Percentiles rank a stretch among this genome's conserved stretches.
Conservation (phyloP, 2,888 invertebrate species). For the Acleris literana region DNA sequence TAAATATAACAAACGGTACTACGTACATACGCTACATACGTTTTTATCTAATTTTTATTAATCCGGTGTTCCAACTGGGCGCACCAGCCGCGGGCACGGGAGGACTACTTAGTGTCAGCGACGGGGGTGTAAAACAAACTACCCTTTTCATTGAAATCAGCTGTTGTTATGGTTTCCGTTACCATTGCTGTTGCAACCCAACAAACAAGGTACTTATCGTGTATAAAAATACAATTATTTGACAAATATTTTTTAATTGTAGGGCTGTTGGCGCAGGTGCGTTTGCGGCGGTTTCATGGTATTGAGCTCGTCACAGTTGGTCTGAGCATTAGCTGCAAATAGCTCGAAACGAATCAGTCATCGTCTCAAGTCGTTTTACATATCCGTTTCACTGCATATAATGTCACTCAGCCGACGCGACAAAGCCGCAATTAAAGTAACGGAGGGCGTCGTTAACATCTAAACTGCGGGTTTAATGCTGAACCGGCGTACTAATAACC, state of each 20-base stretch:
- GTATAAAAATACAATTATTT: background rate
- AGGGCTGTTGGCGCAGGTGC: conserved; percentile 37
- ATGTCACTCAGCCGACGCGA: conserved; percentile 66
- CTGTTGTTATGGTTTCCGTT: no score
- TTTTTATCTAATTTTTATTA: no score
- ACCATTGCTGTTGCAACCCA: no score
- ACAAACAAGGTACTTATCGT: no score
- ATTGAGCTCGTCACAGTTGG: conserved; percentile 64
- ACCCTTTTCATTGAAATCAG: no score
- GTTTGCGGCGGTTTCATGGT: conserved; percentile 63
- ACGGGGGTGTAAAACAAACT: no score
- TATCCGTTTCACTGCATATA: conserved; percentile 75
- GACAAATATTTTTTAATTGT: conserved; percentile 2
- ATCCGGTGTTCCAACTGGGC: no score
- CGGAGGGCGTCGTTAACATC: conserved; percentile 71
- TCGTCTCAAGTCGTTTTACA: conserved; percentile 70
- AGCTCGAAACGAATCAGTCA: conserved; percentile 50
- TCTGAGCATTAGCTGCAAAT: conserved; percentile 75
- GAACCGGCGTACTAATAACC: conserved; percentile 54
- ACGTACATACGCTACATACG: no score
- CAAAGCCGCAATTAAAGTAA: conserved; percentile 78
- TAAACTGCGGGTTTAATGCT: conserved; percentile 56
- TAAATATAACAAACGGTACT: no score
- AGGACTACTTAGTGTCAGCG: no score
- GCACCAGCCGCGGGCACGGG: no score